Base-by-base conservation (phyloP, 1,140 invertebrate genomes). In the Pogonomyrmex californicus region DNA sequence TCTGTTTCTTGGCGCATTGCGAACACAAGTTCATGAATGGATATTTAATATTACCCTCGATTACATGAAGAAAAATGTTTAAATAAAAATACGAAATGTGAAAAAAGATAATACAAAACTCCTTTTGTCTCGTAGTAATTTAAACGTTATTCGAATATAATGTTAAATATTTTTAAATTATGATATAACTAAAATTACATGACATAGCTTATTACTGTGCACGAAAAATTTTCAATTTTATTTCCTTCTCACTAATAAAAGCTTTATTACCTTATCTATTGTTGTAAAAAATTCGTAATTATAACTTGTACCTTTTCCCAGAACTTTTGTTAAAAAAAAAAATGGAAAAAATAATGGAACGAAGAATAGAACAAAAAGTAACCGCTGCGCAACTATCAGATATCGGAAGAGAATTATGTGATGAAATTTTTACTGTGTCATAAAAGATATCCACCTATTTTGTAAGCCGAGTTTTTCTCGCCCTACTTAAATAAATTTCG, bases 381-480 rank as follows among this genome's bases (percentile, higher is more conserved):
- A 79, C 62, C 17, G 12, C 58, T 3, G 12, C 7, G 41, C 54
- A 47, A 47, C 65, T 12, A 23, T 82, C 38, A 47, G 54, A 49
- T 58, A 73, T 73, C 41, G 56, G 30, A 23, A 51, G 47, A 60
- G 30, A 75, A 75, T 75, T 83, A 75, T 14, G 33, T 30, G 54
- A 83, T 83, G 30, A 83, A 83, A 63, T 33, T 75, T 83, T 83
- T 60, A 83, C 68, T n/a, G 30, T 17, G 44, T 75, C 68, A 36
- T 70, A 56, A 83, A 60, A 36, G 33, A n/a, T 30, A n/a, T 58
- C 54, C 17, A 23, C 10, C 41, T 58, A 70, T 70, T 68, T 47
- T 30, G 12, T 3, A 23, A 23, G 14, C 33, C 5, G 54, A 60
- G 51, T 75, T 62, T 73, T 17, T 4, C 23, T n/a, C 33, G 41